Conservation (phyloP, 2,797 vertebrate genomes). For the Gadopsis bispinosus region DNA sequence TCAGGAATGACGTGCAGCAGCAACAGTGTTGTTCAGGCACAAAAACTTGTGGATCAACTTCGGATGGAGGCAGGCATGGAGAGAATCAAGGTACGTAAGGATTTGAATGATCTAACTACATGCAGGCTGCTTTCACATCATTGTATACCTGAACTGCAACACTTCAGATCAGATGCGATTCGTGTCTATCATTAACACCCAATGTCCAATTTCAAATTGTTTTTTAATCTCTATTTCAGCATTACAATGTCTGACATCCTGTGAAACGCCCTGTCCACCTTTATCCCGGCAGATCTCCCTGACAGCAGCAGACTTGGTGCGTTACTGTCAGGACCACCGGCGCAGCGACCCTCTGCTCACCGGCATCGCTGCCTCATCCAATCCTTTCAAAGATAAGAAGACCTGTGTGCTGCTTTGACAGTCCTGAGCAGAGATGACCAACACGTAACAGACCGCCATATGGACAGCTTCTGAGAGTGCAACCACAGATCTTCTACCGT, state of each 20-base stretch:
- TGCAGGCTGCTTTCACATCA: neutral
- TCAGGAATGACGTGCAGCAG: constrained; percentile 81
- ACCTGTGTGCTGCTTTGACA: constrained; percentile 84
- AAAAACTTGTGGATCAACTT: constrained; percentile 87
- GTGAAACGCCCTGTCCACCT: neutral
- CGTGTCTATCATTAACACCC: neutral
- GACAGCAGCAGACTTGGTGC: constrained; percentile 85
- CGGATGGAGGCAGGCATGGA: constrained; percentile 85
- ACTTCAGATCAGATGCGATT: neutral
- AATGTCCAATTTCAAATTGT: too few species aligned
- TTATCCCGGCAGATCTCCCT: constrained; percentile 84
- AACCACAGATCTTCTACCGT: neutral
- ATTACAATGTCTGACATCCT: neutral
- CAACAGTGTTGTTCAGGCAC: constrained; percentile 82
- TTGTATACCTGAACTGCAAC: neutral
- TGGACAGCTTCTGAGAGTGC: neutral
- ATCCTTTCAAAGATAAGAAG: constrained; percentile 91
- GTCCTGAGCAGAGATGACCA: neutral
- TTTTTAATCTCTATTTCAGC: neutral
- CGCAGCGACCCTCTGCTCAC: constrained; percentile 87
- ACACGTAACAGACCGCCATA: neutral
- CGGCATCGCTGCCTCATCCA: constrained; percentile 86
- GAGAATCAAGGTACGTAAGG: constrained; percentile 85
- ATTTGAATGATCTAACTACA: neutral
- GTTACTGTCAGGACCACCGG: constrained; percentile 87